Percentiles rank a stretch among this genome's conserved stretches.
These are phyloP conservation scores for Mola mola DNA, from an alignment of 2,113 vertebrate species.

Conservation along the genomic window DNA sequence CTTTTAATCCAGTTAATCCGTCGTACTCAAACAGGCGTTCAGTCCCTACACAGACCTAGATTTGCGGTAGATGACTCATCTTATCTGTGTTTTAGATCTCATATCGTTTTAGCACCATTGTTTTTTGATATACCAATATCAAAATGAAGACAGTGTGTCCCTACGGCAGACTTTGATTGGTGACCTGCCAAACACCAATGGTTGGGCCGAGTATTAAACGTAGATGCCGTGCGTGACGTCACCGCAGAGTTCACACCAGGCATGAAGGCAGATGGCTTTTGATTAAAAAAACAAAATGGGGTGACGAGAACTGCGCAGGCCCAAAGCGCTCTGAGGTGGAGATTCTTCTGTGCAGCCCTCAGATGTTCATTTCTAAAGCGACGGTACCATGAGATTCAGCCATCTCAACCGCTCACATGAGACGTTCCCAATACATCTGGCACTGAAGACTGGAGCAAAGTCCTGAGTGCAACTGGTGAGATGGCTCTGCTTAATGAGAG, in stretches of 20 bases:
- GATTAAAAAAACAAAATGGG: too few species aligned
- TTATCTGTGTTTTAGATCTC: constrained; percentile 13
- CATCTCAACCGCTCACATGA: constrained; percentile 12
- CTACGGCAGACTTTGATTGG: constrained; percentile 17
- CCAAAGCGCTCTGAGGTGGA: neutral
- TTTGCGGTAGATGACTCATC: constrained; percentile 25
- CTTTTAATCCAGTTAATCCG: constrained; percentile 42
- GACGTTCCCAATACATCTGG: neutral
- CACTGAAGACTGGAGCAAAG: neutral
- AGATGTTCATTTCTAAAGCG: constrained; percentile 3
- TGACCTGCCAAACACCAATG: constrained; percentile 48
- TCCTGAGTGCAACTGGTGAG: constrained; percentile 17
- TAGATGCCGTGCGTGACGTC: constrained; percentile 12
- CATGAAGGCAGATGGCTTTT: constrained; percentile 20
- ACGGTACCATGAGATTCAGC: constrained; percentile 5
- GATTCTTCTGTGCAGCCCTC: neutral
- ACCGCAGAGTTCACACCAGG: constrained; percentile 15
- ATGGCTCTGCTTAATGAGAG: constrained; percentile 29
- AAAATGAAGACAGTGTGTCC: constrained; percentile 39
- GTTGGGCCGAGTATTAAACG: constrained; percentile 35
- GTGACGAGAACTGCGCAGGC: neutral
- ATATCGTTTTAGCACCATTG: constrained; percentile 40
- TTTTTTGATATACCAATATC: constrained; percentile 39
- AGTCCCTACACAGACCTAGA: constrained; percentile 19
- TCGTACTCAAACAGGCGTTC: constrained; percentile 1